Conservation (phyloP, 2,797 vertebrate genomes). For the Nyctalus aviator region DNA sequence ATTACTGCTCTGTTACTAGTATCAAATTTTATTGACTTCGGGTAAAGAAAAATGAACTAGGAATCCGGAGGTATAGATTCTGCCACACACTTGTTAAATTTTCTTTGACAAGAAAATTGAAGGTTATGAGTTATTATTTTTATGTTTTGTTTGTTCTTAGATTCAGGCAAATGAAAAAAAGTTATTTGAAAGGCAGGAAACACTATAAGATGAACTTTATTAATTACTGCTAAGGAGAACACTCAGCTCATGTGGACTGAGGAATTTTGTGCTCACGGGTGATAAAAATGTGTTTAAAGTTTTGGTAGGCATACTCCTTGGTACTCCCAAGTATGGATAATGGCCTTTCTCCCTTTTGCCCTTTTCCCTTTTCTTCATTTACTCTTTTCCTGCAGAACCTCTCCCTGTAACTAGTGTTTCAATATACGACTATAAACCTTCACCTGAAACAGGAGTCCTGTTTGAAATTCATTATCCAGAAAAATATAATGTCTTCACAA, state of each 20-base stretch:
- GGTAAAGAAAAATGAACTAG: not conserved
- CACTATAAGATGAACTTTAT: not conserved
- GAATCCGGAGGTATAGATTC: not conserved
- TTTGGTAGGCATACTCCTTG: not conserved
- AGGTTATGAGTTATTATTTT: not conserved
- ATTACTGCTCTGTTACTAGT: slow-evolving; percentile 29
- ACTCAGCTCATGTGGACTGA: not conserved
- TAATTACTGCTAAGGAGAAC: not conserved
- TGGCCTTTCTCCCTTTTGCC: not conserved
- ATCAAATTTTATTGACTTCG: slow-evolving; percentile 2
- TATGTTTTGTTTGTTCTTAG: not conserved
- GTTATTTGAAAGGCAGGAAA: not conserved
- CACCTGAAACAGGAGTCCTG: slow-evolving; percentile 96
- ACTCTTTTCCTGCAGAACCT: slow-evolving; percentile 89
- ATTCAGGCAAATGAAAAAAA: not conserved
- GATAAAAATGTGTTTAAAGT: not conserved
- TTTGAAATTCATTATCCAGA: slow-evolving; percentile 94
- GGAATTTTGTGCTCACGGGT: not conserved
- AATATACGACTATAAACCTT: slow-evolving; percentile 93
- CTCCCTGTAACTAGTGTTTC: slow-evolving; percentile 92
- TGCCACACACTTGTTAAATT: slow-evolving; percentile 17
- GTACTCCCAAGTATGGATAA: not conserved
- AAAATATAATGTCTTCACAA: slow-evolving; percentile 93
- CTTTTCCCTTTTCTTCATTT: slow-evolving; percentile 16
- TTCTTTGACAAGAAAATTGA: slow-evolving; percentile 6